A percentile compares a stretch with the other conserved stretches of the same genome.
Conservation (phyloP, 2,797 vertebrate genomes). For the Ficedula albicollis region DNA sequence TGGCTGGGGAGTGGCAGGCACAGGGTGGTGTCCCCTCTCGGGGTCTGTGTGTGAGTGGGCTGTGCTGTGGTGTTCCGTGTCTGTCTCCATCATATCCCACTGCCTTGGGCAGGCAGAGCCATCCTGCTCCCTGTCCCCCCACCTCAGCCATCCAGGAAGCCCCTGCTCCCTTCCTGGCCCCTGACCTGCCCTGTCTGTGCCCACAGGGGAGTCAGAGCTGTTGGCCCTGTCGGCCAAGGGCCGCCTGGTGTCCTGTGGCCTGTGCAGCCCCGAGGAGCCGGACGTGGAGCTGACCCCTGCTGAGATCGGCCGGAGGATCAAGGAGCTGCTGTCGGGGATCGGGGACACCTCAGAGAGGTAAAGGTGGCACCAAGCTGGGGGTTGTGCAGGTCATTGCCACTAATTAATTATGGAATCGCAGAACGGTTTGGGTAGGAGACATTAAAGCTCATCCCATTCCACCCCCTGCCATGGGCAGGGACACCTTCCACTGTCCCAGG, state of each 20-base stretch:
- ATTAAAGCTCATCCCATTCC: neutral
- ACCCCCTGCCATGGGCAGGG: neutral
- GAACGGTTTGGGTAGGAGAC: neutral
- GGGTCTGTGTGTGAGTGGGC: rapidly evolving
- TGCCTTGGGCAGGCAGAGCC: too few relatives aligned
- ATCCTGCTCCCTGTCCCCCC: neutral
- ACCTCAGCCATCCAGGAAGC: neutral
- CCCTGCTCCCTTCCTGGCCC: neutral
- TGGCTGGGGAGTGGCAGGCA: neutral
- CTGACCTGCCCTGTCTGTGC: neutral
- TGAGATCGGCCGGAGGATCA: conserved; percentile 78
- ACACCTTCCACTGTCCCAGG: neutral
- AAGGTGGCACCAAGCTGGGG: neutral
- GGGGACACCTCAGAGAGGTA: conserved; percentile 90
- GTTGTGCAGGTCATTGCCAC: neutral
- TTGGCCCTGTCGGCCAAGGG: conserved; percentile 84
- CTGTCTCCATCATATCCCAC: neutral
- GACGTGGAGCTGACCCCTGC: conserved; percentile 34
- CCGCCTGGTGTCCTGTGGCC: conserved; percentile 81
- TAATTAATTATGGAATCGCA: neutral
- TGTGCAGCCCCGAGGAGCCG: conserved; percentile 58
- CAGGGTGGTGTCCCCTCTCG: neutral
- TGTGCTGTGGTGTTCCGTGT: neutral
- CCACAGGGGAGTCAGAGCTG: conserved; percentile 78
- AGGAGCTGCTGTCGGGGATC: conserved; percentile 86